Percentiles rank a stretch among this genome's conserved stretches.
Conservation (phyloP, 2,113 vertebrate species). For the Desmodus rotundus region DNA sequence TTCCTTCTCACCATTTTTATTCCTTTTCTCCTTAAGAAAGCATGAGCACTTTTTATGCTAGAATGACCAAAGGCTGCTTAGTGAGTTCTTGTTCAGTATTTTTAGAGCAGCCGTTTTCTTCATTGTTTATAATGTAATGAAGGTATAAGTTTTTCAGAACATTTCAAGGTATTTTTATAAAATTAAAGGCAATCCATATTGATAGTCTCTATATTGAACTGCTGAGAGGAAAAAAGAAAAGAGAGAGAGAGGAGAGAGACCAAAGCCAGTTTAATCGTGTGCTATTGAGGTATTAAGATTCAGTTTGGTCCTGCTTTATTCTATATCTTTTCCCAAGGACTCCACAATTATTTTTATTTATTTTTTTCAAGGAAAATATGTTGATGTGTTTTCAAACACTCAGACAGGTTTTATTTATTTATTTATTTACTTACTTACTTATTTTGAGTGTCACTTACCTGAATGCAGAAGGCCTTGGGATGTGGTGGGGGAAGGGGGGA, state of each 20-base stretch:
- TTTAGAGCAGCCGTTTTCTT: background rate
- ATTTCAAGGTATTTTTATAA: background rate
- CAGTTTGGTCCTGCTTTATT: background rate
- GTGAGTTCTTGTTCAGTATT: background rate
- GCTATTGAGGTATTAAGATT: background rate
- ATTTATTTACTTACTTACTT: background rate
- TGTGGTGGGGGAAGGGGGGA: background rate
- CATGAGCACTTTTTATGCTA: background rate
- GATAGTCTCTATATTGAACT: background rate
- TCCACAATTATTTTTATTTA: background rate
- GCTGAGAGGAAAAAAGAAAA: background rate
- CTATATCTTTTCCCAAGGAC: background rate
- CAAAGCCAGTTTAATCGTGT: background rate
- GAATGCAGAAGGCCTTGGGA: background rate
- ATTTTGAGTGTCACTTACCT: background rate
- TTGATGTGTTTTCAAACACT: background rate
- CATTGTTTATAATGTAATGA: background rate
- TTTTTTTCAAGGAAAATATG: background rate
- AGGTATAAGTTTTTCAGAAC: background rate
- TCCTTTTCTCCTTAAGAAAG: background rate
- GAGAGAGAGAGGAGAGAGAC: background rate
- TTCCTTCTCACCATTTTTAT: background rate
- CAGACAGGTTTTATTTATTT: background rate
- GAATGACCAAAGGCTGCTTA: background rate
- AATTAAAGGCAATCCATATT: conserved; percentile 3